Evolutionary conservation across 2,113 vertebrate genomes (phyloP), one percentile per base, ranked within the genome.

Genomic region (Anthoscopus minutus): DNA sequence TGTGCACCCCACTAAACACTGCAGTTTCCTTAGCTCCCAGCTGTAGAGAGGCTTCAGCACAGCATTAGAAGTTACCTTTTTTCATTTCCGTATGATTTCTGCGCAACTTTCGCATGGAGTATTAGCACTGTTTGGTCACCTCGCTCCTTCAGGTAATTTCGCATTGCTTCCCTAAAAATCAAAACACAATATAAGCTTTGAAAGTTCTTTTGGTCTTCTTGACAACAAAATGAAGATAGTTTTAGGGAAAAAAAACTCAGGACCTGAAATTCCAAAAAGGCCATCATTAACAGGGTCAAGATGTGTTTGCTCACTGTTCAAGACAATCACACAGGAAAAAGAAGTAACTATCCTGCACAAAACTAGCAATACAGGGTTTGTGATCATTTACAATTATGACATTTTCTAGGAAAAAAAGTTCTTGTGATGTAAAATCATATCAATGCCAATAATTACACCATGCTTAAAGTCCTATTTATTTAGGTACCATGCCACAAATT

Each of bases 101-200:
- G 99, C 95, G 99, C 99, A 97, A 99, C 99, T 97, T 99, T 99
- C 8, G 99, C 99, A 24, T 99, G 99, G 95, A 99, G 99, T 97
- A 99, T 99, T 97, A 99, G 99, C 85, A 99, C 99, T 42, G 99
- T 99, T 97, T 99, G 99, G 98, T 99, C 99, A n/a, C 99, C 99
- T 97, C 99, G 97, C 96, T 99, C 99, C 97, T 99, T 99, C 94
- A 99, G 98, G 97, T 99, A 99, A 98, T 99, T 99, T 94, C 99
- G 97, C 99, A 99, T 99, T 77, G 99, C 99, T 99, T 99, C 99
- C 98, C 99, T 99, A 82, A 90, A 91, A 98, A 95, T 74, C 81
- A 88, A 87, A 92, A 91, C 65, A 86, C 31, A 79, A 44, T 47
- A 31, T 89, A 73, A 79, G 40, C 11, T 86, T 54, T 66, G 33